A percentile compares a stretch with the other conserved stretches of the same genome.
phyloP scores from a whole-genome alignment of 2,797 vertebrate species.

The Sylvia borin region DNA sequence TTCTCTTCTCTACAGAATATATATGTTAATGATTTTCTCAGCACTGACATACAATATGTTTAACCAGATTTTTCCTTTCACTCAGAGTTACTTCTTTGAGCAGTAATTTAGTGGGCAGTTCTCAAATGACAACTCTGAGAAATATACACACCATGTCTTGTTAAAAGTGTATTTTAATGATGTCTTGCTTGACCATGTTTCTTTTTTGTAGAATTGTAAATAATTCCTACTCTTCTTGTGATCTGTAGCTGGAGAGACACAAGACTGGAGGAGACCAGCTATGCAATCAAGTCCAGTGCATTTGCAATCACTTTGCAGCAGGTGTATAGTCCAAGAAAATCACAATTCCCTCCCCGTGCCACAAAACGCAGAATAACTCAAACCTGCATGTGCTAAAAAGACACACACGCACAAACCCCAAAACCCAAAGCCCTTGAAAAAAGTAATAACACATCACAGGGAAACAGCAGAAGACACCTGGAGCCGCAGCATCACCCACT shows the following conservation, averaged over 20 bases:
- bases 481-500: constrained; percentile 46
- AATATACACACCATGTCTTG: constrained; percentile 26
- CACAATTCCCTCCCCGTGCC: not conserved
- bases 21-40: constrained; percentile 65
- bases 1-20: constrained; percentile 44
- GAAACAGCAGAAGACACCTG: constrained; percentile 11
- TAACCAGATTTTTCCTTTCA: constrained; percentile 56
- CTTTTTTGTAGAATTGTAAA: constrained; percentile 58
- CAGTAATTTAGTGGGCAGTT: constrained; percentile 67
- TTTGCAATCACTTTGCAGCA: not conserved
- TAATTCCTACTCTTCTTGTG: constrained; percentile 7
- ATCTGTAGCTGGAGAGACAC: not conserved
- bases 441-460: not conserved
- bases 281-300: not conserved
- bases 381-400: not conserved
- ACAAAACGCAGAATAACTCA: not conserved
- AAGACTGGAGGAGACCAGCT: not conserved
- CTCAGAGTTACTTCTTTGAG: constrained; percentile 45
- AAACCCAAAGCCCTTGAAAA: not conserved
- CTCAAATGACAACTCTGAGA: constrained; percentile 45
- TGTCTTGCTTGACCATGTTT: constrained; percentile 53
- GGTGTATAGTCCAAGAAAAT: not conserved
- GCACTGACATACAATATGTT: constrained; percentile 56
- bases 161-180: constrained; percentile 56
- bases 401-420: not conserved